phyloP scores from a whole-genome alignment of 2,797 vertebrate species.

The Chrosomus eos region DNA sequence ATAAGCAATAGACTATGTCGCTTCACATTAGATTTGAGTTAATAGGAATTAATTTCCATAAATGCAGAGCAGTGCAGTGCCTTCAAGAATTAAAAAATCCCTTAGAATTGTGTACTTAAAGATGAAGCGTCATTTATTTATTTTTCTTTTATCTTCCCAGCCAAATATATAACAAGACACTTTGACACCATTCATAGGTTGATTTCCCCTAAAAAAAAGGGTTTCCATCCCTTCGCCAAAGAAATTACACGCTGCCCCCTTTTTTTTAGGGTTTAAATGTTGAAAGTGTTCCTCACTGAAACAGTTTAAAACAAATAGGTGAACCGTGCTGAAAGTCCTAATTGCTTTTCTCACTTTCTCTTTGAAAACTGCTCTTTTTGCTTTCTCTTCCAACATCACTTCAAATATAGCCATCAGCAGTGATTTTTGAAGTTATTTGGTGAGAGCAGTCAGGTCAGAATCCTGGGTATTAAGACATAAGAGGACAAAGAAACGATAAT shows the following conservation, averaged over 20 bases:
- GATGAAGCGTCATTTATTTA: neutral
- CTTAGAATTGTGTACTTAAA: neutral
- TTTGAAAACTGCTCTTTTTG: constrained; percentile 23
- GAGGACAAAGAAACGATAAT: constrained; percentile 8
- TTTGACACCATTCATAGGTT: neutral
- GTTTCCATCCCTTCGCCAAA: neutral
- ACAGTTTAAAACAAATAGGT: constrained; percentile 23
- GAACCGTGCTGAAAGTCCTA: constrained; percentile 25
- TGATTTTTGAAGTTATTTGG: constrained; percentile 30
- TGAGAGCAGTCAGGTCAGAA: constrained; percentile 8
- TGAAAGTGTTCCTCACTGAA: constrained; percentile 10
- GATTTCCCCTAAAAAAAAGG: neutral
- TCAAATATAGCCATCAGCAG: constrained; percentile 36
- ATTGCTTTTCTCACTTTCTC: constrained; percentile 6
- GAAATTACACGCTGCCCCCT: neutral
- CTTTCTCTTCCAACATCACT: constrained; percentile 23
- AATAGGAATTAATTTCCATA: neutral
- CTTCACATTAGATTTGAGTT: constrained; percentile 2
- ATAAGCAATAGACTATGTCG: neutral
- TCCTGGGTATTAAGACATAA: neutral
- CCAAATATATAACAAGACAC: neutral
- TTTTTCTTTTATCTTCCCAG: neutral
- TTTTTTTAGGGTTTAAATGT: constrained; percentile 23
- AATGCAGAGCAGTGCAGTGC: neutral
- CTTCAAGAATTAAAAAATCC: neutral